A percentile compares a stretch with the other conserved stretches of the same genome.
phyloP scores from a whole-genome alignment of 64 coral and sea anemone genomes.

The Trachythela sp. region DNA sequence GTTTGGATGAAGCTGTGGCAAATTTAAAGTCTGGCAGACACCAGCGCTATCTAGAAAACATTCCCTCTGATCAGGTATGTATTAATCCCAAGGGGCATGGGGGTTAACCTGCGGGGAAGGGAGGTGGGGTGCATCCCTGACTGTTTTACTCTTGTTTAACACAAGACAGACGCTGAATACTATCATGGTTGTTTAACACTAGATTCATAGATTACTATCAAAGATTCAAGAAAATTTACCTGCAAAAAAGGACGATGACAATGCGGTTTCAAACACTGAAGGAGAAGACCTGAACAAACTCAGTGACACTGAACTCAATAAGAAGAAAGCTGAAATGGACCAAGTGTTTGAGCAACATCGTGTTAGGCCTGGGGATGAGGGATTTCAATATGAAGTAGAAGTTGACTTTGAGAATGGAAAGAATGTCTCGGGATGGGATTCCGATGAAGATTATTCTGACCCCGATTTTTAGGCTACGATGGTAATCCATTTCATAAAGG shows the following conservation, averaged over 20 bases:
- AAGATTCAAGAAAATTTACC: not conserved
- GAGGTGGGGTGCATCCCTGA: too few relatives aligned
- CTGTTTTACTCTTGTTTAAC: not conserved
- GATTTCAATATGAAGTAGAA: constrained; percentile 92
- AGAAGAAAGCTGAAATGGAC: constrained; percentile 84
- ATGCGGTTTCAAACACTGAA: not conserved
- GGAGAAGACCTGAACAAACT: constrained; percentile 85
- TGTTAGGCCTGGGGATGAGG: constrained; percentile 71
- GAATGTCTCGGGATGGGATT: constrained; percentile 87
- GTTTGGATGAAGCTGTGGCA: not conserved
- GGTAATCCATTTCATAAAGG: not conserved
- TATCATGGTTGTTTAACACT: not conserved
- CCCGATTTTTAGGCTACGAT: constrained; percentile 66
- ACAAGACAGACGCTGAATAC: not conserved
- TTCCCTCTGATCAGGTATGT: not conserved
- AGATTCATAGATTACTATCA: not conserved
- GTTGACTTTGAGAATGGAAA: constrained; percentile 74
- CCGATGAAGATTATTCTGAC: constrained; percentile 85
- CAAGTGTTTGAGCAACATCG: constrained; percentile 80
- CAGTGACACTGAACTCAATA: constrained; percentile 61
- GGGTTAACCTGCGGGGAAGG: too few relatives aligned
- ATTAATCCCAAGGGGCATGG: not conserved
- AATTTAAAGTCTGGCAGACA: not conserved
- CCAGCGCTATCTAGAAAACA: not conserved
- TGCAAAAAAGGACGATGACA: not conserved